Conservation (phyloP, 2,888 invertebrate species). For the Drosophila kambysellisi region DNA sequence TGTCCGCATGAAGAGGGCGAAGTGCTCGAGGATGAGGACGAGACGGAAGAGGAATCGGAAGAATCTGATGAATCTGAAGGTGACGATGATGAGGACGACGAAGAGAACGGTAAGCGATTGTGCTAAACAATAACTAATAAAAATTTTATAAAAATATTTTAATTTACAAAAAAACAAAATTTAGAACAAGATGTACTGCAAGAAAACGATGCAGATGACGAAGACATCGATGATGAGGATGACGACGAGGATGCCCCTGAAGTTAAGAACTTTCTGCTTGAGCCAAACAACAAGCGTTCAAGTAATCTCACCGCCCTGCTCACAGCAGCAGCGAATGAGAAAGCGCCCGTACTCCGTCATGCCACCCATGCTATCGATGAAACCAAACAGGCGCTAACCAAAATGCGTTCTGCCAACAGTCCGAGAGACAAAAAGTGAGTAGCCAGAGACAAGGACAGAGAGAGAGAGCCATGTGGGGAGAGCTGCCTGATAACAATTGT, state of each 20-base stretch:
- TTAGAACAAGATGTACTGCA: slow-evolving; percentile 63
- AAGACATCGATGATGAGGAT: slow-evolving; percentile 84
- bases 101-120: slow-evolving; percentile 82
- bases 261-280: slow-evolving; percentile 85
- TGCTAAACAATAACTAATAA: neutral
- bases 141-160: neutral
- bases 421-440: slow-evolving; percentile 88
- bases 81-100: slow-evolving; percentile 85
- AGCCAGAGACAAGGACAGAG: neutral
- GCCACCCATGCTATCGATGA: slow-evolving; percentile 96
- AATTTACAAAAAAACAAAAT: neutral
- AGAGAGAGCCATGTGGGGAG: neutral
- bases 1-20: slow-evolving; percentile 84
- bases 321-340: slow-evolving; percentile 91
- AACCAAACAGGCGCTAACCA: slow-evolving; percentile 97
- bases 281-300: slow-evolving; percentile 85
- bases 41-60: slow-evolving; percentile 84
- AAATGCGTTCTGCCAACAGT: slow-evolving; percentile 96
- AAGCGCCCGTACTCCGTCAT: slow-evolving; percentile 85
- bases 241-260: slow-evolving; percentile 84
- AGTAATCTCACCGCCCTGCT: slow-evolving; percentile 94
- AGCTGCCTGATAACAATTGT: slow-evolving; percentile 1
- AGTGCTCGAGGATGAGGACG: slow-evolving; percentile 83
- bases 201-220: slow-evolving; percentile 85
- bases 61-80: slow-evolving; percentile 85